Percentiles rank a stretch among this genome's conserved stretches.
phyloP scores from a whole-genome alignment of 2,888 invertebrate genomes.

The Urechis unicinctus region DNA sequence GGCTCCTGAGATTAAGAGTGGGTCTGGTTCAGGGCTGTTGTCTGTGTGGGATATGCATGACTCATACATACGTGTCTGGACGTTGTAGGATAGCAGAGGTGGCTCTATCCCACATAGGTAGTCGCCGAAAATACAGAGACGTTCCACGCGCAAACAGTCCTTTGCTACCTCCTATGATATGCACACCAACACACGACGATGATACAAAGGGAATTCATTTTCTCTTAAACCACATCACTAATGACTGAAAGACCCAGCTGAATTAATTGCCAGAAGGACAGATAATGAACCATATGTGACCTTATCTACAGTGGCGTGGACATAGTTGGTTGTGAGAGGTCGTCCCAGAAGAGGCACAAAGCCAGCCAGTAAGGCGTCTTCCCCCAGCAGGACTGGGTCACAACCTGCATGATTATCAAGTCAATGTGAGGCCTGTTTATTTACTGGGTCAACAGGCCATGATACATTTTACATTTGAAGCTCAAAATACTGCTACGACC shows the following conservation, averaged over 20 bases:
- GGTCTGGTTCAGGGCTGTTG: neutral
- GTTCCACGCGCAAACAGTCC: slow-evolving; percentile 66
- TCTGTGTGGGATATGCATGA: slow-evolving; percentile 33
- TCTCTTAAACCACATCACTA: no score
- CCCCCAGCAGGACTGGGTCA: slow-evolving; percentile 58
- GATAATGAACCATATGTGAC: no score
- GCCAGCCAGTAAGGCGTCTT: slow-evolving; percentile 60
- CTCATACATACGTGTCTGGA: slow-evolving; percentile 36
- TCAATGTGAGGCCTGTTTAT: neutral
- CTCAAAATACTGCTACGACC: no score
- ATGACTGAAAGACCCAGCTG: no score
- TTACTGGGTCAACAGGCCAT: no score
- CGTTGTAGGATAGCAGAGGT: slow-evolving; percentile 65
- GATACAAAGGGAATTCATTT: no score
- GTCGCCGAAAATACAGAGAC: slow-evolving; percentile 74
- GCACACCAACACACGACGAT: neutral
- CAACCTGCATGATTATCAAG: no score
- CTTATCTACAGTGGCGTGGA: slow-evolving; percentile 61
- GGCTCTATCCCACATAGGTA: slow-evolving; percentile 80
- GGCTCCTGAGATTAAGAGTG: neutral
- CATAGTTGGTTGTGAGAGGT: slow-evolving; percentile 65
- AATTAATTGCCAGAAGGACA: no score
- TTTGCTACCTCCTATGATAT: slow-evolving; percentile 62
- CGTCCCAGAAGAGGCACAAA: slow-evolving; percentile 75
- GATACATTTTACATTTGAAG: no score